Conservation (phyloP, 2,797 vertebrate species). For the Bovichtus diacanthus region DNA sequence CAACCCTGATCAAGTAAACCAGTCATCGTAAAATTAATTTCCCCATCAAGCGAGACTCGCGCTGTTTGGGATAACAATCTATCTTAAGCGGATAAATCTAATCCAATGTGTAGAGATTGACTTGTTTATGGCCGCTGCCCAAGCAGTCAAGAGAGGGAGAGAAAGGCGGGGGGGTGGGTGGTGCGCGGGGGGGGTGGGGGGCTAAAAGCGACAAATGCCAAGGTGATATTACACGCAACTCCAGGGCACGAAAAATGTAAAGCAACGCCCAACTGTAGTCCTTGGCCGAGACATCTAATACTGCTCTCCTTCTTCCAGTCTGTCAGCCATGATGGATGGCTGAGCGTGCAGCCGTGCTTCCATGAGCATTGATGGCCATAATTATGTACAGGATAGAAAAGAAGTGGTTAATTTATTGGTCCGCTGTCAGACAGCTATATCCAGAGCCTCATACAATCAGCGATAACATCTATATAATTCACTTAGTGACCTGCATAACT, state of each 20-base stretch:
- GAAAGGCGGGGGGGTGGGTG: background rate
- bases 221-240: constrained; percentile 74
- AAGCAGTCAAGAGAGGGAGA: constrained; percentile 67
- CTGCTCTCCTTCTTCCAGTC: constrained; percentile 52
- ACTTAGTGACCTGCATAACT: constrained; percentile 56
- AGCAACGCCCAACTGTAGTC: constrained; percentile 60
- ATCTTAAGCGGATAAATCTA: constrained; percentile 85
- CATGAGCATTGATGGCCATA: constrained; percentile 52
- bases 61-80: constrained; percentile 82
- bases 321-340: constrained; percentile 70
- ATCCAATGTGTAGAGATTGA: constrained; percentile 82
- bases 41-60: constrained; percentile 76
- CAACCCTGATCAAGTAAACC: constrained; percentile 81
- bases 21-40: constrained; percentile 86
- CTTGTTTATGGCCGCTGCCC: constrained; percentile 80
- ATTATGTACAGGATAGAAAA: constrained; percentile 41
- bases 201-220: constrained; percentile 62
- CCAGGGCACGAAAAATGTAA: constrained; percentile 63
- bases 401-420: constrained; percentile 49
- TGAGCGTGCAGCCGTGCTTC: constrained; percentile 43
- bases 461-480: constrained; percentile 54
- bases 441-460: constrained; percentile 37
- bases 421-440: constrained; percentile 49
- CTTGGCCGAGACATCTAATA: constrained; percentile 60
- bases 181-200: background rate